Base-by-base conservation (phyloP, 2,888 invertebrate species). In the Epinotia brunnichana region DNA sequence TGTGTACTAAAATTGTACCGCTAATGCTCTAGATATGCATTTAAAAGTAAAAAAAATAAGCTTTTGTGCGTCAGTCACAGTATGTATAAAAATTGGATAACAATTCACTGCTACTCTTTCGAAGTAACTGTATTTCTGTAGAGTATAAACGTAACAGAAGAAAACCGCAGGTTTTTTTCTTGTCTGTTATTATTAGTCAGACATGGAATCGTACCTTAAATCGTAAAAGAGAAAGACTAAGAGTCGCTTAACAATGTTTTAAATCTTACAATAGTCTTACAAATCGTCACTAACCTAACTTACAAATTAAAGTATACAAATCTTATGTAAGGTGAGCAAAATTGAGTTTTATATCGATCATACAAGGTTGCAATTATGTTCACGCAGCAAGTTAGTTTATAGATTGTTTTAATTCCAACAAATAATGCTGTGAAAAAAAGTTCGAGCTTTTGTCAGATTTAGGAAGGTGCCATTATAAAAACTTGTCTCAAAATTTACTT, bases 11-110 rank as follows among this genome's bases (percentile, higher is more conserved):
- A 57, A 29, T 57, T 29, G 15, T 56, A 41, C 41, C 53, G 21
- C 19, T 9, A 56, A 66, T 39, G 66, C 66, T 54, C 66, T 35
- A 41, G 24, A 24, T n/a, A 3, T 64, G 66, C 66, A 66, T 54
- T 54, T 66, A 41, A 13, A 29, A 24, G 24, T 54, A 39, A 39
- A 24, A 13, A 21, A 48, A 48, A 0, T 15, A 44, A 44, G 44
- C n/a, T 24, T 61, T 29, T 35, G 15, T 24, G 62, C 15, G 3
- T 15, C 62, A 44, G 3, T 15, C 62, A 44, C 41, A 15, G n/a
- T 44, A 17, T 59, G 39, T 9, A 9, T 29, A 29, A 35, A 35
- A 11, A n/a, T 10, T 29, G n/a, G 35, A 10, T 35, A 10, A 9
- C 35, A 17, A 35, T 35, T 57, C 61, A 35, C 35, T 35, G 9